These are phyloP conservation scores for Neoscelio sp. DNA, from an alignment of 2,888 invertebrate genomes.

Conservation along the genomic window DNA sequence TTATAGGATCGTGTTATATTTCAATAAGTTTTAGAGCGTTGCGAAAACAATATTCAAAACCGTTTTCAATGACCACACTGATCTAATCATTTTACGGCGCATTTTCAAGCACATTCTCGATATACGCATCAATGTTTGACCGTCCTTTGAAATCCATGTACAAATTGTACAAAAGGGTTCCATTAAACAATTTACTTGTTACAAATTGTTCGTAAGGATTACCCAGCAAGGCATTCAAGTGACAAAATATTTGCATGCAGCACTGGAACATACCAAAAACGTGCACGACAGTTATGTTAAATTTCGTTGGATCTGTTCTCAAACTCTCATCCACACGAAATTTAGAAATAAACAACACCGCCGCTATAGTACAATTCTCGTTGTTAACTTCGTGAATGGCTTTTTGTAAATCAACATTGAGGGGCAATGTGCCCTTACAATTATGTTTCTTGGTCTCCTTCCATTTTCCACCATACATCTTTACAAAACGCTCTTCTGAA, in stretches of 20 bases:
- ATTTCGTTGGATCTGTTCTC: slow-evolving; percentile 84
- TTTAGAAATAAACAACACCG: slow-evolving; percentile 85
- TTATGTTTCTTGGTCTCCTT: not conserved
- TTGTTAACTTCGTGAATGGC: slow-evolving; percentile 84
- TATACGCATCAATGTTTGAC: slow-evolving; percentile 84
- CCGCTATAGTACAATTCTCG: slow-evolving; percentile 86
- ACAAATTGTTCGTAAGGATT: slow-evolving; percentile 85
- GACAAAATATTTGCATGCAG: slow-evolving; percentile 85
- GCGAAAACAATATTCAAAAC: too few species aligned
- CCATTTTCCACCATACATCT: too few species aligned
- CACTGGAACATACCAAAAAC: slow-evolving; percentile 88
- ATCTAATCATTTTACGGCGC: too few species aligned
- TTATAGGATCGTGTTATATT: too few species aligned
- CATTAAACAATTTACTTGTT: slow-evolving; percentile 88
- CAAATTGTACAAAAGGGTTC: slow-evolving; percentile 90
- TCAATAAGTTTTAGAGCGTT: too few species aligned
- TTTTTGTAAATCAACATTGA: too few species aligned
- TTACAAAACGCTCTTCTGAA: too few species aligned
- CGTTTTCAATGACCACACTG: too few species aligned
- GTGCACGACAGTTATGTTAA: slow-evolving; percentile 85
- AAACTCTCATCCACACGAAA: slow-evolving; percentile 86
- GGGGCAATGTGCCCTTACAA: too few species aligned
- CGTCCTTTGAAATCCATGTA: slow-evolving; percentile 86
- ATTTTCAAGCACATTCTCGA: slow-evolving; percentile 80
- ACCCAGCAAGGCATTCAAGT: slow-evolving; percentile 87